Percentiles rank a stretch among this genome's conserved stretches.
phyloP scores from a whole-genome alignment of 2,888 invertebrate genomes.

The Ophioninae sp. region DNA sequence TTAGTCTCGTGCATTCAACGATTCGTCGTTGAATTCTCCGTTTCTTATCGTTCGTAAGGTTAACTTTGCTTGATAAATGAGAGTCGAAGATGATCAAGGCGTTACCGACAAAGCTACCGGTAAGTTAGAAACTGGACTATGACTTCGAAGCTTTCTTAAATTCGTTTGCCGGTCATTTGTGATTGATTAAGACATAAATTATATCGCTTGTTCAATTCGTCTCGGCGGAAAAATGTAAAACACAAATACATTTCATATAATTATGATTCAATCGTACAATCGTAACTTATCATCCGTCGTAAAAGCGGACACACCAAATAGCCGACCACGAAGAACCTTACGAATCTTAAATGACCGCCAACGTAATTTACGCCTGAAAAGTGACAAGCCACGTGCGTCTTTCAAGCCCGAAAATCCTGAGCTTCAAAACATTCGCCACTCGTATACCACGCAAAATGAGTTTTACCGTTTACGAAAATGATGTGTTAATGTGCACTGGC shows the following conservation, averaged over 20 bases:
- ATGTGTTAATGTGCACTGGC: slow-evolving; percentile 73
- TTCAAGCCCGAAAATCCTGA: background rate
- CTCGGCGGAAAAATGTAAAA: too few relatives aligned
- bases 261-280: background rate
- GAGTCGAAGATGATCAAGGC: too few relatives aligned
- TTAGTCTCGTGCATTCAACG: too few relatives aligned
- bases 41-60: too few relatives aligned
- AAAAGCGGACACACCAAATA: background rate
- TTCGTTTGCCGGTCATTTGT: too few relatives aligned
- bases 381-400: background rate
- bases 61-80: too few relatives aligned
- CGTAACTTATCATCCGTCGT: background rate
- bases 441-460: slow-evolving; percentile 71
- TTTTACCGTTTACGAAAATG: slow-evolving; percentile 71
- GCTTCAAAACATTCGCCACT: background rate
- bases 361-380: background rate
- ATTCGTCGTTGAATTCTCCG: too few relatives aligned
- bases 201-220: too few relatives aligned
- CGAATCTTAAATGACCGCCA: background rate
- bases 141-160: too few relatives aligned
- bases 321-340: background rate
- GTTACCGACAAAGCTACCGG: too few relatives aligned
- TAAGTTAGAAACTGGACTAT: too few relatives aligned
- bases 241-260: background rate
- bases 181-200: too few relatives aligned